These are phyloP conservation scores for Ginglymostoma cirratum DNA, from an alignment of 2,113 vertebrate species.

Conservation along the genomic window DNA sequence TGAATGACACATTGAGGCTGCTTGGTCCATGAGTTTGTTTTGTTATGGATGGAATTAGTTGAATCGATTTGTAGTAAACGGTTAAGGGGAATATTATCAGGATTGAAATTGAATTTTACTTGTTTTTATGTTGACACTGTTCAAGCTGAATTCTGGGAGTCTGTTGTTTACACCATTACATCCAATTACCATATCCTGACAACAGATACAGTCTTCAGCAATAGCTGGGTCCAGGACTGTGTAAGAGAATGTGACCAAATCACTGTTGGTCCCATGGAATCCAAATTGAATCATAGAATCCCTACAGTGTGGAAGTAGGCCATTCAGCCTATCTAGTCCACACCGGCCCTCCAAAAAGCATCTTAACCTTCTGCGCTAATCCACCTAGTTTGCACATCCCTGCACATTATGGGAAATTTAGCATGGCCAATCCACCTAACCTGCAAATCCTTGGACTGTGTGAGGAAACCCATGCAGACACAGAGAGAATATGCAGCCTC, in stretches of 20 bases:
- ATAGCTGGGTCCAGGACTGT: not conserved
- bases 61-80: not conserved
- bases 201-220: not conserved
- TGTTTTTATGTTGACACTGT: not conserved
- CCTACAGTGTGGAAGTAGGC: too few species aligned
- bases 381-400: too few species aligned
- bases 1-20: not conserved
- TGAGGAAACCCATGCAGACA: too few species aligned
- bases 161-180: not conserved
- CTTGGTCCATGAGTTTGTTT: not conserved
- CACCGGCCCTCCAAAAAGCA: too few species aligned
- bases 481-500: too few species aligned
- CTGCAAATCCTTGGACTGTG: too few species aligned
- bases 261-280: not conserved
- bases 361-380: too few species aligned
- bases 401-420: too few species aligned
- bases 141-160: not conserved
- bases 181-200: not conserved
- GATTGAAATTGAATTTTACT: not conserved
- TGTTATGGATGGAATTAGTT: not conserved
- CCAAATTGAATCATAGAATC: not conserved
- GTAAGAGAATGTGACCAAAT: not conserved
- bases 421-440: too few species aligned
- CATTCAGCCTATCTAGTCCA: too few species aligned
- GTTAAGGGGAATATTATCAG: not conserved